Conservation (phyloP, 2,113 vertebrate genomes). For the Plecotus auritus region DNA sequence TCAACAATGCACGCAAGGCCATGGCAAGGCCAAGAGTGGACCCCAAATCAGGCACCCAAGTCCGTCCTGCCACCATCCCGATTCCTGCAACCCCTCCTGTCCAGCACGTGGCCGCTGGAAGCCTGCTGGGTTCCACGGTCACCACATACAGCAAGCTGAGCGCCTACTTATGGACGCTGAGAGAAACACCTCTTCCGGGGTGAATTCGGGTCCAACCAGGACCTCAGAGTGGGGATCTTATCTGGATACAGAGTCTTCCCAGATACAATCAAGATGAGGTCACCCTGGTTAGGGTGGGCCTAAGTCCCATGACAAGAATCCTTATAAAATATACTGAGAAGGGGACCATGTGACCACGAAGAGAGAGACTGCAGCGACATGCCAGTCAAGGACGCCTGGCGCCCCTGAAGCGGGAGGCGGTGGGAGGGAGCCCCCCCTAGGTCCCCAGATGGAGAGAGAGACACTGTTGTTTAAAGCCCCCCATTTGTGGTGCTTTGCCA, state of each 20-base stretch:
- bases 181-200: background rate
- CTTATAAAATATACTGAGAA: background rate
- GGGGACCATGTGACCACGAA: rapidly evolving
- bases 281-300: rapidly evolving
- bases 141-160: background rate
- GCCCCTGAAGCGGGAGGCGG: background rate
- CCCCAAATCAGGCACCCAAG: rapidly evolving
- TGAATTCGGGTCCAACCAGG: background rate
- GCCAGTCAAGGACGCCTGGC: rapidly evolving
- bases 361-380: rapidly evolving
- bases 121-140: rapidly evolving
- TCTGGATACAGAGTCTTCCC: background rate
- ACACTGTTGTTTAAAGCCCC: background rate
- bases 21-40: rapidly evolving
- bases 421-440: rapidly evolving
- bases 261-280: background rate
- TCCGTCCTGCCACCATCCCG: rapidly evolving
- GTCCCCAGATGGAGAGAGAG: background rate
- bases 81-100: background rate
- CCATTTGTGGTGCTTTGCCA: rapidly evolving
- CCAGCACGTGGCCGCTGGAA: rapidly evolving
- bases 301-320: rapidly evolving
- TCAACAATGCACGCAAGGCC: rapidly evolving
- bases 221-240: background rate
- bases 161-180: background rate